Conservation (phyloP, 2,888 invertebrate genomes). For the Odontocolon sp. region DNA sequence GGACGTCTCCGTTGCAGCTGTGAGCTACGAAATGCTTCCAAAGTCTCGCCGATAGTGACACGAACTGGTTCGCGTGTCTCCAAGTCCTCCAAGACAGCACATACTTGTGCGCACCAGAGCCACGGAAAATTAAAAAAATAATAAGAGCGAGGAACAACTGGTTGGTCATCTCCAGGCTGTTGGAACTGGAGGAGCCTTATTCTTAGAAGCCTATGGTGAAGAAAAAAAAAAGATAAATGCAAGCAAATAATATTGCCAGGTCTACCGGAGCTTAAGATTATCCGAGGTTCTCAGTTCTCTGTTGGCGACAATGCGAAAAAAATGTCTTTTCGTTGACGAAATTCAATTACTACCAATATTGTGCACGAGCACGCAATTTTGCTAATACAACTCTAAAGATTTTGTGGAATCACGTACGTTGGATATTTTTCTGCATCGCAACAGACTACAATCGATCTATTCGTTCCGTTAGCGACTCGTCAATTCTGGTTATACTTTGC, state of each 20-base stretch:
- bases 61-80: conserved; percentile 46
- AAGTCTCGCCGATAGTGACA: conserved; percentile 23
- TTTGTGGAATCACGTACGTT: conserved; percentile 42
- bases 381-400: not conserved
- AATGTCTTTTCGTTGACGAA: conserved; percentile 18
- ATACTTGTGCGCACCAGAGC: conserved; percentile 12
- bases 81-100: not conserved
- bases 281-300: not conserved
- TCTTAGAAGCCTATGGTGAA: conserved; percentile 26
- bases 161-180: conserved; percentile 37
- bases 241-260: conserved; percentile 14
- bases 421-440: conserved; percentile 12
- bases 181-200: conserved; percentile 25
- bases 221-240: conserved; percentile 4
- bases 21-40: not conserved
- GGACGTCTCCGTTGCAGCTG: conserved; percentile 9
- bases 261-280: not conserved
- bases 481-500: conserved; percentile 7
- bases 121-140: not conserved
- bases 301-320: not conserved
- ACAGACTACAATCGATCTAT: not conserved
- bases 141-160: conserved; percentile 37
- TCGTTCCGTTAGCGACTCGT: conserved; percentile 18
- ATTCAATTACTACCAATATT: conserved; percentile 31
- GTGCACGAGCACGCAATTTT: conserved; percentile 25